Evolutionary conservation across 1,140 invertebrate genomes (phyloP).

Genomic region (Chrysomallon squamiferum): DNA sequence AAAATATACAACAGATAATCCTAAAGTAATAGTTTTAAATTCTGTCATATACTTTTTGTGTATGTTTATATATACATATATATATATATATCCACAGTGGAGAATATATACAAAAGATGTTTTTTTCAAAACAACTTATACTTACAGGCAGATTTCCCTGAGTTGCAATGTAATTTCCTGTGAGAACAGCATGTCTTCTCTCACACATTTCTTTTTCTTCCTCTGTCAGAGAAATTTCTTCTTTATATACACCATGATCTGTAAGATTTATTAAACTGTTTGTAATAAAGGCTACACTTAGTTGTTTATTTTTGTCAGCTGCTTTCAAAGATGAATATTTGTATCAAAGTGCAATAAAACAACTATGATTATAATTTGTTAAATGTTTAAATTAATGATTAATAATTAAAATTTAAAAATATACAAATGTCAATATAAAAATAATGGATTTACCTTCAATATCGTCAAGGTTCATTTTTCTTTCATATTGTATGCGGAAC

Average conservation of each 20-base stretch:
- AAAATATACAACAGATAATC: no score
- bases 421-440: no score
- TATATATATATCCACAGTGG: no score
- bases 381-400: slow-evolving; percentile 1
- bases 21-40: no score
- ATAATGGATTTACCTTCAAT: slow-evolving; percentile 78
- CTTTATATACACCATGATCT: slow-evolving; percentile 55
- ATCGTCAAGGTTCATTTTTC: slow-evolving; percentile 74
- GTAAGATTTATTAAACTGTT: slow-evolving; percentile 9
- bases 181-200: slow-evolving; percentile 22
- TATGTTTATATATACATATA: no score
- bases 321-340: not conserved
- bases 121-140: no score
- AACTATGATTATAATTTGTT: not conserved
- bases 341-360: not conserved
- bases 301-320: not conserved
- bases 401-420: no score
- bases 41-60: no score
- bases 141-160: slow-evolving; percentile 23
- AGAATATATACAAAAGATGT: no score
- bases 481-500: slow-evolving; percentile 87
- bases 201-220: slow-evolving; percentile 62
- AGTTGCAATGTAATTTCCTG: slow-evolving; percentile 33
- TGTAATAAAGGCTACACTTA: not conserved
- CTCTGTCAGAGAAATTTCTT: slow-evolving; percentile 51